Evolutionary conservation across 30 jellyfish, hydroid and myxozoan species (phyloP).

Genomic region (Aurelia sp.): DNA sequence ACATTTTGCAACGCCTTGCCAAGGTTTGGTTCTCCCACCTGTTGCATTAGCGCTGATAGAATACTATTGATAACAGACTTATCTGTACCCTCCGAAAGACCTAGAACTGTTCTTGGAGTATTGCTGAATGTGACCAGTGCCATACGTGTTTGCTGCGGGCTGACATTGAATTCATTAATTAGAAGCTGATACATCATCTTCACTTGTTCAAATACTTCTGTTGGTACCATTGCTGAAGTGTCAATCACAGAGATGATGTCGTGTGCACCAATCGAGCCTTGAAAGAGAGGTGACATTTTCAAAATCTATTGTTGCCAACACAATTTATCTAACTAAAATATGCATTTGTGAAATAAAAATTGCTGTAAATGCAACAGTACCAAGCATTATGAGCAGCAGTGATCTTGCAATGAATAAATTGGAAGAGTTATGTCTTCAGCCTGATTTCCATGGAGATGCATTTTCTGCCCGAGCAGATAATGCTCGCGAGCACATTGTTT

Average conservation of each 20-base stretch:
- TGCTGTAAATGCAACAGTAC: no score
- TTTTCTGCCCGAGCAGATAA: no score
- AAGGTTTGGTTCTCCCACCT: slow-evolving; percentile 31
- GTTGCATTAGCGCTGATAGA: slow-evolving; percentile 10
- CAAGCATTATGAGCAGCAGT: no score
- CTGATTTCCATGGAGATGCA: no score
- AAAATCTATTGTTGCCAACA: no score
- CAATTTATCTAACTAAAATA: no score
- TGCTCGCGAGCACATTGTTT: no score
- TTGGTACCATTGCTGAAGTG: slow-evolving; percentile 23
- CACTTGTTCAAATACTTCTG: neutral
- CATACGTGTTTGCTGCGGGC: slow-evolving; percentile 38
- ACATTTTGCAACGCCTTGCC: slow-evolving; percentile 49
- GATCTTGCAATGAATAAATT: no score
- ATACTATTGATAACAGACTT: slow-evolving; percentile 18
- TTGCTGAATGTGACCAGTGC: slow-evolving; percentile 44
- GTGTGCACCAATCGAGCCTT: slow-evolving; percentile 5
- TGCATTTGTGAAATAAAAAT: no score
- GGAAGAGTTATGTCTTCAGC: no score
- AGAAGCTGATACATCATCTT: slow-evolving; percentile 16
- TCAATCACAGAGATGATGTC: slow-evolving; percentile 67
- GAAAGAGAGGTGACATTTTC: no score
- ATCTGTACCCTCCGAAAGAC: slow-evolving; percentile 44
- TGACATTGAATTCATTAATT: slow-evolving; percentile 33
- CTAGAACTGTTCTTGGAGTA: slow-evolving; percentile 50